phyloP scores from a whole-genome alignment of 2,888 invertebrate species.

The Diadromus collaris region DNA sequence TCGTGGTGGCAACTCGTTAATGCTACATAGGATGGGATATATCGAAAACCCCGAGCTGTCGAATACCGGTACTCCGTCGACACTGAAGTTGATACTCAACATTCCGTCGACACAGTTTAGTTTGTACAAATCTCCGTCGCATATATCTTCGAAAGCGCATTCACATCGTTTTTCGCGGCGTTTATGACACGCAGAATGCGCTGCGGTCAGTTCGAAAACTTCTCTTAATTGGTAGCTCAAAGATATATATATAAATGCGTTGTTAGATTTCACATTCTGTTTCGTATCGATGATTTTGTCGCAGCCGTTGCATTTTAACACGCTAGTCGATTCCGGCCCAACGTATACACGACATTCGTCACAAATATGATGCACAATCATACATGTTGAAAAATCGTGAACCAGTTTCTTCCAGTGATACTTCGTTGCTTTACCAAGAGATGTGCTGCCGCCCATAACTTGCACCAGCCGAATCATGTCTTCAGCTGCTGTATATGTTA shows the following conservation, averaged over 20 bases:
- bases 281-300: conserved; percentile 7
- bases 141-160: conserved; percentile 44
- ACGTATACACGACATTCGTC: conserved; percentile 16
- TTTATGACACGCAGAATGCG: conserved; percentile 21
- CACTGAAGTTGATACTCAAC: no score
- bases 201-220: conserved; percentile 33
- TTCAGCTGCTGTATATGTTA: conserved; percentile 32
- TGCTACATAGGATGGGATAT: conserved; percentile 39
- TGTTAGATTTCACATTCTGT: conserved; percentile 12
- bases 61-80: conserved; percentile 46
- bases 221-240: not conserved
- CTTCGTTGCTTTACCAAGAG: conserved; percentile 1
- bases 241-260: conserved; percentile 7
- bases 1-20: conserved; percentile 37
- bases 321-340: conserved; percentile 9
- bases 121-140: conserved; percentile 40
- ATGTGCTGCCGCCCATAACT: conserved; percentile 1
- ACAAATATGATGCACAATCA: conserved; percentile 24
- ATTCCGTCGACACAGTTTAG: conserved; percentile 3
- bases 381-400: conserved; percentile 6
- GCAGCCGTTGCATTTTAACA: conserved; percentile 21
- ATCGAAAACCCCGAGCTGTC: conserved; percentile 42
- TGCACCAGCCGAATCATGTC: conserved; percentile 16
- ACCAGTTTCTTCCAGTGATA: conserved; percentile 21
- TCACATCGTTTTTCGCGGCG: conserved; percentile 24